phyloP scores from a whole-genome alignment of 2,888 invertebrate species.

The Tridacna crocea region DNA sequence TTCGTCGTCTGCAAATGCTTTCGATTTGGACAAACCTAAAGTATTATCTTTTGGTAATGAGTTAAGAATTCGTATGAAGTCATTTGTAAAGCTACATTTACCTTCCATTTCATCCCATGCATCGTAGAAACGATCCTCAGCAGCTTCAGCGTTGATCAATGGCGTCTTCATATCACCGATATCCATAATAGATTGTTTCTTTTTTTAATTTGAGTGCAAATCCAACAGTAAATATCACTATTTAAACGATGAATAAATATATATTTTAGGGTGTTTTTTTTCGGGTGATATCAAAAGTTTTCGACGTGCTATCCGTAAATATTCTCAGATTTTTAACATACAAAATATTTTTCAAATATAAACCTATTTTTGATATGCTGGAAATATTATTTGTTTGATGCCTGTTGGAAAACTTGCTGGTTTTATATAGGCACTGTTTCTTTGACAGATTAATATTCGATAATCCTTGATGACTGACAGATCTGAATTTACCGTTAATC shows the following conservation, averaged over 20 bases:
- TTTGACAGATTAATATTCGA: not conserved
- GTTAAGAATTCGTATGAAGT: not conserved
- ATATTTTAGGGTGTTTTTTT: too few species aligned
- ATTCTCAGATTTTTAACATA: too few species aligned
- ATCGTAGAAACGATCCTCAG: not conserved
- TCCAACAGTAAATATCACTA: too few species aligned
- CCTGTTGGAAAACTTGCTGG: not conserved
- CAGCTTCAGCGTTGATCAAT: not conserved
- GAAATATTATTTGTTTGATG: not conserved
- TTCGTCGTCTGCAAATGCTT: too few species aligned
- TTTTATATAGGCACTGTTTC: not conserved
- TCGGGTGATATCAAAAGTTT: too few species aligned
- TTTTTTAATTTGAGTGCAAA: too few species aligned
- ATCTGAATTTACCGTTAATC: not conserved
- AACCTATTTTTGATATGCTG: too few species aligned
- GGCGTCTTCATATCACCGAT: not conserved
- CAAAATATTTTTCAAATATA: not conserved
- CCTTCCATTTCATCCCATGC: not conserved
- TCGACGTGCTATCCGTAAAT: too few species aligned
- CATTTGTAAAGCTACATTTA: not conserved
- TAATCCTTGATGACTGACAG: not conserved
- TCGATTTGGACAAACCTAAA: too few species aligned
- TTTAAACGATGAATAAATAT: too few species aligned
- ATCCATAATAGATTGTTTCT: not conserved
- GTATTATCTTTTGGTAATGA: not conserved